These are phyloP conservation scores for Actinostola sp. DNA, from an alignment of 92 coral and sea anemone genomes.

Conservation along the genomic window DNA sequence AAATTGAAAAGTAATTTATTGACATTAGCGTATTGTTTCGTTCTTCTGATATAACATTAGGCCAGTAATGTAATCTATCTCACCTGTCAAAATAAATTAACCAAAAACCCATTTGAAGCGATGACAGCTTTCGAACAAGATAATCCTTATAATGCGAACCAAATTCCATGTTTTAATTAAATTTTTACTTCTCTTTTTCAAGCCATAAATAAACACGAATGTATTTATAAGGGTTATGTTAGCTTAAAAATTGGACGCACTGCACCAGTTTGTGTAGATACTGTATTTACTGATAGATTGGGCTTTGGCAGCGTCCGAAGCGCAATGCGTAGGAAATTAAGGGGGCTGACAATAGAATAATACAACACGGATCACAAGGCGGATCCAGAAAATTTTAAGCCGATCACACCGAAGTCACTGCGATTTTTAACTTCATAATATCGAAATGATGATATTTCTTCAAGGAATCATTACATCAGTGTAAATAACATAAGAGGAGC, in stretches of 20 bases:
- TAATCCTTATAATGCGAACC: constrained; percentile 7
- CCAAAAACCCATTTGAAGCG: not conserved
- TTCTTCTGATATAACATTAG: too few relatives aligned
- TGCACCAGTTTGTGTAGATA: not conserved
- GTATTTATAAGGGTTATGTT: not conserved
- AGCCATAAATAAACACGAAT: constrained; percentile 13
- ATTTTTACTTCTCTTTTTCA: not conserved
- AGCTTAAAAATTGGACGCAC: not conserved
- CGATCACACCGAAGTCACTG: constrained; percentile 5
- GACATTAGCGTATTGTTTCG: too few relatives aligned
- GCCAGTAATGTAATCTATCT: not conserved
- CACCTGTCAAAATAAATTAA: not conserved
- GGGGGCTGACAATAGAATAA: not conserved
- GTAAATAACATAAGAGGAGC: not conserved
- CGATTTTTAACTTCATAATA: too few relatives aligned
- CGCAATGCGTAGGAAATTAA: constrained; percentile 2
- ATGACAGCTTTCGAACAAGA: not conserved
- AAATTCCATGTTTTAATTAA: constrained; percentile 16
- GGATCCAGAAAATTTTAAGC: not conserved
- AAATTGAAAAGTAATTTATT: too few relatives aligned
- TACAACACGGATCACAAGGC: not conserved
- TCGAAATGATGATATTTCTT: too few relatives aligned
- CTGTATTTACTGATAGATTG: not conserved
- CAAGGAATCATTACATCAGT: too few relatives aligned
- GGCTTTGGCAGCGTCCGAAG: constrained; percentile 9